These are phyloP conservation scores for Torymus aiolomorphi DNA, from an alignment of 2,888 invertebrate species.

Conservation along the genomic window DNA sequence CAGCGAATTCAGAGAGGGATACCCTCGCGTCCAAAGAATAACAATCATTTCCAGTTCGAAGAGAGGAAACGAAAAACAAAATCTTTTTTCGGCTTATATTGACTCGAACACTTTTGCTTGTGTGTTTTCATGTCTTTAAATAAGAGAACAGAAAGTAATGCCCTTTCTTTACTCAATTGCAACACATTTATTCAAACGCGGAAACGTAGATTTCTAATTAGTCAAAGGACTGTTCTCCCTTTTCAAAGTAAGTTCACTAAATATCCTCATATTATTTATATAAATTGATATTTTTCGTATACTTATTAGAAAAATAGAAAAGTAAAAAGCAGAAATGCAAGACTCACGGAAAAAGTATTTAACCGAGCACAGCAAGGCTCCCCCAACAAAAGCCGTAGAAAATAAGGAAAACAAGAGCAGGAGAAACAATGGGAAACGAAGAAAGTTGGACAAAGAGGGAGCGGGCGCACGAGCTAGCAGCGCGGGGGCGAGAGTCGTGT, in stretches of 20 bases:
- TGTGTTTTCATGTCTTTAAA: conserved; percentile 13
- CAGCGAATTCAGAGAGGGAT: neutral
- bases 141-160: too few species aligned
- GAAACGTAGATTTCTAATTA: too few species aligned
- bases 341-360: too few species aligned
- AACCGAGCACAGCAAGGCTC: neutral
- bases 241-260: too few species aligned
- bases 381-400: conserved; percentile 23
- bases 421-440: conserved; percentile 41
- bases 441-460: conserved; percentile 39
- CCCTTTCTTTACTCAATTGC: too few species aligned
- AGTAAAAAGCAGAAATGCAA: too few species aligned
- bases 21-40: conserved; percentile 4
- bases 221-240: too few species aligned
- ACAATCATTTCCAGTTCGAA: conserved; percentile 2
- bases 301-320: too few species aligned
- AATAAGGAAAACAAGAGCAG: conserved; percentile 20
- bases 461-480: conserved; percentile 7
- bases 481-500: conserved; percentile 18
- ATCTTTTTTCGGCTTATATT: conserved; percentile 16
- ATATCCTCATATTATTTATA: too few species aligned
- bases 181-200: too few species aligned
- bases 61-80: neutral
- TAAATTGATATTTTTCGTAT: too few species aligned
- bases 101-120: neutral